Evolutionary conservation across 2,888 invertebrate species (phyloP), one percentile per base, ranked within the genome.

Genomic region (Hanleya hanleyi): DNA sequence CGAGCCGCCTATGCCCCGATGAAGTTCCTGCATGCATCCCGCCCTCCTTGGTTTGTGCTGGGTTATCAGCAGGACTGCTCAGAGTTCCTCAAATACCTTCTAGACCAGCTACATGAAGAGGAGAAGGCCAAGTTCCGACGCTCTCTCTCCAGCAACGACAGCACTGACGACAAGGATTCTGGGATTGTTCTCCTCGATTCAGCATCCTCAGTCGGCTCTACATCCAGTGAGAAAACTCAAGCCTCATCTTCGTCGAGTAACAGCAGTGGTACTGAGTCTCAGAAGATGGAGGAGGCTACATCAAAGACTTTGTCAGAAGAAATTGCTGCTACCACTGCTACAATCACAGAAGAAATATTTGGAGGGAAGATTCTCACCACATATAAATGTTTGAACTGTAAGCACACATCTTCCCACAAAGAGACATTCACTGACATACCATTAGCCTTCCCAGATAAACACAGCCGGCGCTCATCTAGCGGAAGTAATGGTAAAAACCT

Each of bases 11-110:
- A 95, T 81, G 93, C 94, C 18, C 96, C 96, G 0, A 92, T 92
- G n/a, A 94, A 94, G 57, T 94, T 96, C 85, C 92, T 95, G 77
- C 92, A 92, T 62, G 93, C 93, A 0, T 94, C 95, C 0, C 93
- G 94, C 79, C 96, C 96, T 6, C 93, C 95, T 0, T 95, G 95
- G 85, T 96, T 96, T 89, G 92, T 93, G 38, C 92, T 92, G 6
- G 94, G 96, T 22, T 93, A 94, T 77, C 96, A 97, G 84, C 96
- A 97, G 85, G 96, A 96, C 84, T 96, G 96, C 90, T 96, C 96
- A 0, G 96, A 96, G 91, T 96, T 95, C 91, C 91, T 96, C 70
- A 94, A 95, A 65, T 95, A 86, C 92, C 93, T 95, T 12, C 91
- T 95, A 82, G 94, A 95, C 88, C 91, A 94, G 71, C 89, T 96